A percentile compares a stretch with the other conserved stretches of the same genome.
These are phyloP conservation scores for Fistularia tabacaria DNA, from an alignment of 2,797 vertebrate genomes.

Conservation along the genomic window DNA sequence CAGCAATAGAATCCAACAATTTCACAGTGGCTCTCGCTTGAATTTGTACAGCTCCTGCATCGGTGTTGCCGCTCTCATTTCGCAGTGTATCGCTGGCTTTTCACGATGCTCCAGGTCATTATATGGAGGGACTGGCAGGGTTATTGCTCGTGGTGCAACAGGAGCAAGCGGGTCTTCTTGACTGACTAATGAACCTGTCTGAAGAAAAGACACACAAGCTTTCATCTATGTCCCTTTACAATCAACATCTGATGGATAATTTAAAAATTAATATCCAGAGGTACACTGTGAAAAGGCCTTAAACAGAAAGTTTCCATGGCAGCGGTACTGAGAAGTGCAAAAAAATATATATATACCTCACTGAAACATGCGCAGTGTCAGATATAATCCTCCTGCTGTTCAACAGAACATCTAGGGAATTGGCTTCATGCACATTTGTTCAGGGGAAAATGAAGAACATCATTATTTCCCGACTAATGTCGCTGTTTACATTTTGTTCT, in stretches of 20 bases:
- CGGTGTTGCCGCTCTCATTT: slow-evolving; percentile 23
- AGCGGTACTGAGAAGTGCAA: no score
- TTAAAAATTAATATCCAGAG: slow-evolving; percentile 27
- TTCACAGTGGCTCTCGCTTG: no score
- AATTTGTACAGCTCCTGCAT: no score
- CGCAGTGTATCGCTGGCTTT: slow-evolving; percentile 34
- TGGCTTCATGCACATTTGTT: slow-evolving; percentile 7
- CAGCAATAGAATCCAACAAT: no score
- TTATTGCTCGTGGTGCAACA: background rate
- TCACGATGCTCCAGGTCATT: slow-evolving; percentile 33
- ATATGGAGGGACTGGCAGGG: background rate
- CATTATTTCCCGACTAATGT: background rate
- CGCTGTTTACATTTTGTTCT: slow-evolving; percentile 5
- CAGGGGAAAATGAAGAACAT: slow-evolving; percentile 23
- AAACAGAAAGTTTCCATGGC: slow-evolving; percentile 1
- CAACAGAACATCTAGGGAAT: slow-evolving; percentile 18
- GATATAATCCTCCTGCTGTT: slow-evolving; percentile 9
- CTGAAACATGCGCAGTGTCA: background rate
- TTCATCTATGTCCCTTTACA: slow-evolving; percentile 22
- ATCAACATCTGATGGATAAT: slow-evolving; percentile 13
- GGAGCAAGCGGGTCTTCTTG: slow-evolving; percentile 10
- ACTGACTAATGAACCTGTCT: slow-evolving; percentile 43
- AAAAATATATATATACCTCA: slow-evolving; percentile 26
- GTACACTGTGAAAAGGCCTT: slow-evolving; percentile 19
- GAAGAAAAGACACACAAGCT: slow-evolving; percentile 23